Evolutionary conservation across 23 tunicate species (phyloP).

Genomic region (Diplosoma virens): DNA sequence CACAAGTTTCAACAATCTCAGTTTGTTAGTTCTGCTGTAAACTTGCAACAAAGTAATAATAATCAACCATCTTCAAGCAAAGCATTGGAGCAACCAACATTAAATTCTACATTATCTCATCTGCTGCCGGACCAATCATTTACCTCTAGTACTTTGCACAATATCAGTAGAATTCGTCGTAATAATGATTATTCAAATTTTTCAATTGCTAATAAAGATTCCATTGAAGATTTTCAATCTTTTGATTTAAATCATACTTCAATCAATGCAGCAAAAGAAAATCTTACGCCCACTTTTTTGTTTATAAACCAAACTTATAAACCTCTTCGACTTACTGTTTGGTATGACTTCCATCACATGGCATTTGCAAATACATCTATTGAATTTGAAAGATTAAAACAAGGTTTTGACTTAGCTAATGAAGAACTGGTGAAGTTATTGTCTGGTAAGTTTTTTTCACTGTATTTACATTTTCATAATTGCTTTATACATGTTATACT

Average conservation of each 20-base stretch:
- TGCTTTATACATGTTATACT: no score
- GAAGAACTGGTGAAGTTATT: constrained; percentile 32
- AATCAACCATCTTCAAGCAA: no score
- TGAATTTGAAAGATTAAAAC: constrained; percentile 46
- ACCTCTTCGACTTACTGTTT: constrained; percentile 49
- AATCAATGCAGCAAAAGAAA: no score
- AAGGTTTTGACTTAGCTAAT: constrained; percentile 49
- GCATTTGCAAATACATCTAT: constrained; percentile 26
- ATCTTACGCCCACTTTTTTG: no score
- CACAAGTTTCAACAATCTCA: background rate
- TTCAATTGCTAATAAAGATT: background rate
- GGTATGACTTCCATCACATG: constrained; percentile 41
- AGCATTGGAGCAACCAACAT: no score
- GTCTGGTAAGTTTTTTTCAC: constrained; percentile 53
- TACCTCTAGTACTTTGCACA: no score
- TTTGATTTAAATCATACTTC: no score
- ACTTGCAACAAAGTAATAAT: no score
- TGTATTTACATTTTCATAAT: no score
- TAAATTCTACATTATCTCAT: no score
- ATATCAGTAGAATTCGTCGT: background rate
- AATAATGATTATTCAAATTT: background rate
- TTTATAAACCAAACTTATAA: no score
- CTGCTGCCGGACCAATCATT: no score
- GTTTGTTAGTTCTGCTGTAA: background rate
- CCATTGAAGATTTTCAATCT: background rate